Base-by-base conservation (phyloP, 2,888 invertebrate genomes). In the Pasiphila rectangulata region DNA sequence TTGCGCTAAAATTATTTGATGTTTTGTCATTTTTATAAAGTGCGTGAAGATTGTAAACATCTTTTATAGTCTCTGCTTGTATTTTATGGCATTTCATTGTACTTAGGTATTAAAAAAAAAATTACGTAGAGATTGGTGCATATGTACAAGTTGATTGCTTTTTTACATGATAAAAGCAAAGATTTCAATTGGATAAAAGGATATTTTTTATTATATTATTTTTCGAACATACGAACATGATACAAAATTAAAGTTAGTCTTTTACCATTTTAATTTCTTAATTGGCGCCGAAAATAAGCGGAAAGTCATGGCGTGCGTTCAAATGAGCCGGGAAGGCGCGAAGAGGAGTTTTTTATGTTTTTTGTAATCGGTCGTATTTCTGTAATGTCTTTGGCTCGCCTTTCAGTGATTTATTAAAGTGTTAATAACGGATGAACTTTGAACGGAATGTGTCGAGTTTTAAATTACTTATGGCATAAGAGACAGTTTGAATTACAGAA, bases 321-420 rank as follows among this genome's bases (percentile, higher is more conserved):
- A 79, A 82, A 84, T 80, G 77, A 67, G 62, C 67, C 83, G 76
- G 63, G 66, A 72, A 83, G 83, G 83, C 79, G 83, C 71, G 68
- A 82, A 73, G 65, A 61, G 57, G 51, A 55, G 59, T 69, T 69
- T 70, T 72, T 72, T 66, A 66, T 53, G 44, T 62, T 57, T 67
- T 72, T 69, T 71, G 51, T 54, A 47, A 64, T 65, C 59, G 67
- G 65, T 67, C 62, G 48, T 50, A 67, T 59, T 51, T 58, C 52
- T 56, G 54, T 62, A 68, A 60, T 54, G 59, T 59, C 10, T 25
- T 48, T 46, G 46, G 64, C 60, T 75, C 74, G 46, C 43, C 47
- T 78, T 75, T 66, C 73, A 61, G 53, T 70, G 70, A 76, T 76
- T 74, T 73, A 72, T 73, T 56, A 40, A 10, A 19, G 45, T 47